Evolutionary conservation across 64 coral and sea anemone species (phyloP).

Genomic region (Platygyra sinensis): DNA sequence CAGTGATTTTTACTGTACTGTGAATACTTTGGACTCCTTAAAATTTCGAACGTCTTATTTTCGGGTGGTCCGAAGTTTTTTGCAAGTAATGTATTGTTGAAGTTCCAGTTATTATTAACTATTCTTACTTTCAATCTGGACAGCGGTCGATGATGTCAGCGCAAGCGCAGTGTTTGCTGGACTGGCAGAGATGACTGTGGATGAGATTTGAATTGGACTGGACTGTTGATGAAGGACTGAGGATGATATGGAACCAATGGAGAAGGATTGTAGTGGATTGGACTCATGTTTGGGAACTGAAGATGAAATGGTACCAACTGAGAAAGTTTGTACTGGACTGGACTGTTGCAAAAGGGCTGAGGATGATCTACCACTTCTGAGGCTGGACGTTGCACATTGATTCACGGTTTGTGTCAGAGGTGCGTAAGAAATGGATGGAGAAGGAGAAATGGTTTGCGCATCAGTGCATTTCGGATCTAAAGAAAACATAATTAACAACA

Average conservation of each 20-base stretch:
- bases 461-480: neutral
- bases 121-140: neutral
- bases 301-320: neutral
- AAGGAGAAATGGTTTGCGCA: neutral
- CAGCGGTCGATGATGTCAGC: neutral
- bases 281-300: neutral
- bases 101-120: neutral
- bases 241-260: neutral
- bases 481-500: neutral
- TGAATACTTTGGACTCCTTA: too few species aligned
- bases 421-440: neutral
- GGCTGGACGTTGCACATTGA: neutral
- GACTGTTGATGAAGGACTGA: neutral
- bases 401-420: conserved; percentile 1
- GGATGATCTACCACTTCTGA: neutral
- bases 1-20: too few species aligned
- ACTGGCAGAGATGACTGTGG: neutral
- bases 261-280: neutral
- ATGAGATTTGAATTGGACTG: neutral
- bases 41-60: too few species aligned
- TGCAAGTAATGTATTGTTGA: too few species aligned
- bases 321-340: neutral
- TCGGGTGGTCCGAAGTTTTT: too few species aligned
- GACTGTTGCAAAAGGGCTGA: neutral
- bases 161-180: conserved; percentile 1